Base-by-base conservation (phyloP, 1,140 invertebrate genomes). In the Sycophaga agraensis region DNA sequence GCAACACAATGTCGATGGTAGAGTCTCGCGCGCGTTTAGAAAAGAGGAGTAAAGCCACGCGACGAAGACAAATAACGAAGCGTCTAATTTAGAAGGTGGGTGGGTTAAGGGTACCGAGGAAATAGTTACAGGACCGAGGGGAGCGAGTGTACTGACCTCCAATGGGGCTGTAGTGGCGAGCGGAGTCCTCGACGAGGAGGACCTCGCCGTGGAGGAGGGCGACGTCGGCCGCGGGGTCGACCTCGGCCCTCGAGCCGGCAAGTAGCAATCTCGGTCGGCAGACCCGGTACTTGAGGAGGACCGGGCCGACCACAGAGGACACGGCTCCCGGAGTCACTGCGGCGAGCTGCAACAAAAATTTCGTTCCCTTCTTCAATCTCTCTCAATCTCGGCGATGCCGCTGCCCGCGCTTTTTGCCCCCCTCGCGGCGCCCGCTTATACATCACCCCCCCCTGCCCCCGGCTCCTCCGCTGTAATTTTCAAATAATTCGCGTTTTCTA, bases 241-340 rank as follows among this genome's bases (percentile, higher is more conserved):
- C 83, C 40, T 84, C 83, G 42, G 86, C 85, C 68, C 85, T 83
- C 2, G 86, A 87, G 7, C 86, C 86, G 19, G 85, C 85, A 22
- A 88, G 82, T 55, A 86, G 61, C 60, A 80, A 59, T 67, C 74
- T 70, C 16, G 78, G 74, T 39, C 75, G 71, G 62, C 74, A 78
- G 28, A 80, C 75, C 49, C 78, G 73, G 58, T 77, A 79, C 63
- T 79, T 80, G 4, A 80, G 82, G 2, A 88, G 72, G 28, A 85
- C 70, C 9, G 82, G 83, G 6, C 77, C 82, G 39, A 83, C 85
- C 73, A 78, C 75, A 68, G 72, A 74, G 48, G 73, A 82, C 12
- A 85, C 79, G 12, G 75, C 67, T 65, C 77, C 71, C 3, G 76
- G 74, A 34, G 75, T 77, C 37, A 71, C 66, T 2, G 70, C 73